Evolutionary conservation across 2,113 vertebrate species (phyloP), one percentile per base, ranked within the genome.

Genomic region (Hypomesus transpacificus): DNA sequence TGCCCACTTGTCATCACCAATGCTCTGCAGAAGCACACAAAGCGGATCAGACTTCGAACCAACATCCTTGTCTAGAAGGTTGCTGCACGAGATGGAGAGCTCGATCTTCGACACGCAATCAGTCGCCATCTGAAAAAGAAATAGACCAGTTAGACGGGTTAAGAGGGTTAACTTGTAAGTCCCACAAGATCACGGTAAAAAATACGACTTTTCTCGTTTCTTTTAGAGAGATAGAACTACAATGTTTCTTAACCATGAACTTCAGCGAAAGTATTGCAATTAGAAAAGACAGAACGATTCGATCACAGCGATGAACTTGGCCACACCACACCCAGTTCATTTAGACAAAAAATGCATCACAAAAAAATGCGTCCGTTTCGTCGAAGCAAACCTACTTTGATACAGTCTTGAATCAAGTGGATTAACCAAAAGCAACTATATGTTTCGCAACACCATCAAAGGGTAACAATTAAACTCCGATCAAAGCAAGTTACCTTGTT

Each of bases 21-120:
- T 64, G 50, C 86, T 91, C 88, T 94, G 94, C 14, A 94, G 92
- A 81, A 96, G 85, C 16, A 96, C 94, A n/a, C 96, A 97, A 22
- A 96, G 89, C 0, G 96, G 95, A 63, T 98, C 95, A 0, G 95
- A 98, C 71, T 93, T 91, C 28, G 96, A 98, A 4, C 94, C 89
- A 3, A 96, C 80, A 84, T 98, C 95, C 84, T 91, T 92, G 84
- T 98, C 94, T 80, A 97, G 91, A 31, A 98, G 94, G 82, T 91
- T 86, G 14, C 84, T 78, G 82, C 97, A 98, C 75, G 93, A 93
- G 79, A 98, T 75, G 1, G 91, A 90, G 67, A 97, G 91, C 87
- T 97, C 93, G 78, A 97, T 87, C 65, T 94, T 89, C 51, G 90
- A 86, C 76, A 97, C 89, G 14, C 94, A 98, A 5, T 87, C 89